Percentiles rank a stretch among this genome's conserved stretches.
These are phyloP conservation scores for Caenorhabditis panamensis DNA, from an alignment of 2,888 invertebrate genomes.

Conservation along the genomic window DNA sequence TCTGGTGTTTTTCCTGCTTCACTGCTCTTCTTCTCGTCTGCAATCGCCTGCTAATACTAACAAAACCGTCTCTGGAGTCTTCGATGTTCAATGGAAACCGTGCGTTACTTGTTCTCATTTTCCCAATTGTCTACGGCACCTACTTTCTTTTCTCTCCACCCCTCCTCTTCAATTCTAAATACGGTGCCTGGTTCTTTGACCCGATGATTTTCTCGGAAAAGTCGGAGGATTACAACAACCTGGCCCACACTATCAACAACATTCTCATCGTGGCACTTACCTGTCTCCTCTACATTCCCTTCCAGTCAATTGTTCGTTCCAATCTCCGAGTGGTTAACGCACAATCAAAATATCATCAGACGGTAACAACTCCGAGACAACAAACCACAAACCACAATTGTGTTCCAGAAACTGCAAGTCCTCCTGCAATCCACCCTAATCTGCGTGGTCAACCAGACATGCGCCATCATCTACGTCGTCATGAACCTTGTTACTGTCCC, in stretches of 20 bases:
- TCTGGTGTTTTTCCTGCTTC: slow-evolving; percentile 22
- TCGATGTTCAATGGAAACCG: not conserved
- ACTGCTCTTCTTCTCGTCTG: slow-evolving; percentile 3
- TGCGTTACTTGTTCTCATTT: not conserved
- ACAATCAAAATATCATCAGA: slow-evolving; percentile 1
- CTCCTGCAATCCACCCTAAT: slow-evolving; percentile 51
- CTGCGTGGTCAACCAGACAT: slow-evolving; percentile 31
- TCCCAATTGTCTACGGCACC: not conserved
- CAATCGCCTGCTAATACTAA: not conserved
- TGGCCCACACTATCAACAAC: slow-evolving; percentile 24
- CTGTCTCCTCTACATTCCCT: slow-evolving; percentile 27
- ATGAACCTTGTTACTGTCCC: slow-evolving; percentile 29
- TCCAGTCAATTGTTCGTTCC: not conserved
- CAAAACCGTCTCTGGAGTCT: not conserved
- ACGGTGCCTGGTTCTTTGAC: slow-evolving; percentile 22
- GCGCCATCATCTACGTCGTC: slow-evolving; percentile 43
- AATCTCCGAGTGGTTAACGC: not conserved
- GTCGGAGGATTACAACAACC: slow-evolving; percentile 14
- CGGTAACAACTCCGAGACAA: not conserved
- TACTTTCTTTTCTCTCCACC: slow-evolving; percentile 7
- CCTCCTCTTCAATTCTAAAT: slow-evolving; percentile 1
- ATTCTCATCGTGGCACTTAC: slow-evolving; percentile 30
- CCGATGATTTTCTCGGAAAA: slow-evolving; percentile 33
- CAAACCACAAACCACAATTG: too few species aligned
- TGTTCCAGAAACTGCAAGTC: slow-evolving; percentile 35